These are phyloP conservation scores for Luscinia megarhynchos DNA, from an alignment of 2,797 vertebrate species.

Conservation along the genomic window DNA sequence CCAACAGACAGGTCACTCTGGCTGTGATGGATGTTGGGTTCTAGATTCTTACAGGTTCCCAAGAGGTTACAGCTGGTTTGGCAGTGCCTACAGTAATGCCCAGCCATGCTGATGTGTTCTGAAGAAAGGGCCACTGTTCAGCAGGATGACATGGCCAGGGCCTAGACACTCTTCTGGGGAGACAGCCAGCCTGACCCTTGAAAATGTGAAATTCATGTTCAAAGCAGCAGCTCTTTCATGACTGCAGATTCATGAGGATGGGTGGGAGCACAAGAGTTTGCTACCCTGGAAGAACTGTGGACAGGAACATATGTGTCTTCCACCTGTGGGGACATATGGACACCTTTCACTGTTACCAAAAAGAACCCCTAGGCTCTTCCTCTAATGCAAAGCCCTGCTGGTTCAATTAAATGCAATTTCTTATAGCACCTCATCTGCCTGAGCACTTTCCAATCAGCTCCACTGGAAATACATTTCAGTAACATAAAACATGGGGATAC, in stretches of 20 bases:
- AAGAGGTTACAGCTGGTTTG: not conserved
- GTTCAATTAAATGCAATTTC: not conserved
- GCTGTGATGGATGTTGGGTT: not conserved
- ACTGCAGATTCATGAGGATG: not conserved
- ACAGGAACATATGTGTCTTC: not conserved
- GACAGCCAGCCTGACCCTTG: not conserved
- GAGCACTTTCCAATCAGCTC: not conserved
- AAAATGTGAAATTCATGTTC: not conserved
- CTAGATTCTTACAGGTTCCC: not conserved
- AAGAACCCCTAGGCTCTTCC: not conserved
- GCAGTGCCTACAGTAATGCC: not conserved
- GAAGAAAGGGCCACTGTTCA: not conserved
- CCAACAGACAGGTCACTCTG: not conserved
- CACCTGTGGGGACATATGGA: not conserved
- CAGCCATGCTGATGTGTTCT: fast-evolving
- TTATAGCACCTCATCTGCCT: not conserved
- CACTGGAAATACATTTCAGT: not conserved
- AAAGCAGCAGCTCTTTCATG: not conserved
- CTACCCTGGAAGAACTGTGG: not conserved
- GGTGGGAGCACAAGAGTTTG: not conserved
- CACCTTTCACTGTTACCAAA: not conserved
- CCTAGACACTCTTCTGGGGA: not conserved
- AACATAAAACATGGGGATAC: not conserved
- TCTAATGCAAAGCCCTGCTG: not conserved
- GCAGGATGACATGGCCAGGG: fast-evolving